Evolutionary conservation across 2,113 vertebrate genomes (phyloP), one percentile per base, ranked within the genome.

Genomic region (Tyrannus savana): DNA sequence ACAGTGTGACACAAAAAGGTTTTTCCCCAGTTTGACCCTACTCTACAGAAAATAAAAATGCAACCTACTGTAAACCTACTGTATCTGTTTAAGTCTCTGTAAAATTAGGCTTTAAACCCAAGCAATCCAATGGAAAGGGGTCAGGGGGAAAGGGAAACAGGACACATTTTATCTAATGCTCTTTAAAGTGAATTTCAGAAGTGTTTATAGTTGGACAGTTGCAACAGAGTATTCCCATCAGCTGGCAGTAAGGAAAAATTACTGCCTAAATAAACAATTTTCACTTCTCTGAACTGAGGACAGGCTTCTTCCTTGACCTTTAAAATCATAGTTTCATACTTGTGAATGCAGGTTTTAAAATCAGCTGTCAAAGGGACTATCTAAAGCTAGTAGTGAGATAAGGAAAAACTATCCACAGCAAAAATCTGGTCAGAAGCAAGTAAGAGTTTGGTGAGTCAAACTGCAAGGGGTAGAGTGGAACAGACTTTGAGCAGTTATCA

Each of bases 361-460:
- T 35, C 89, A 91, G 28, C 67, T 91, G 60, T 92, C 78, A 97
- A 69, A 91, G 24, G 52, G 55, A 89, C 84, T 87, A 93, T 28
- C 63, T 93, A 37, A 71, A 87, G 77, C 72, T 71, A 95, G 79
- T 44, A 77, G 55, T 52, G 46, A 96, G 62, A 89, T 93, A 55
- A 67, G 12, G 2, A 96, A 95, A 95, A 89, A 28, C 3, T 58
- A 58, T 22, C 5, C 10, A 69, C 28, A 49, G 50, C 13, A 84
- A 94, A 91, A 95, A 94, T 87, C 79, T 74, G 42, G 64, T 35
- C 23, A 80, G 76, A 35, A 94, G 81, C 74, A 84, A 95, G 55
- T 23, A 84, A 78, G 33, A 84, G 88, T 88, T 64, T 91, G 46
- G 22, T 55, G 47, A 92, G 47, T 46, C 67, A 86, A 84, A 94